Conservation (phyloP, 2,113 vertebrate species). For the Rana temporaria region DNA sequence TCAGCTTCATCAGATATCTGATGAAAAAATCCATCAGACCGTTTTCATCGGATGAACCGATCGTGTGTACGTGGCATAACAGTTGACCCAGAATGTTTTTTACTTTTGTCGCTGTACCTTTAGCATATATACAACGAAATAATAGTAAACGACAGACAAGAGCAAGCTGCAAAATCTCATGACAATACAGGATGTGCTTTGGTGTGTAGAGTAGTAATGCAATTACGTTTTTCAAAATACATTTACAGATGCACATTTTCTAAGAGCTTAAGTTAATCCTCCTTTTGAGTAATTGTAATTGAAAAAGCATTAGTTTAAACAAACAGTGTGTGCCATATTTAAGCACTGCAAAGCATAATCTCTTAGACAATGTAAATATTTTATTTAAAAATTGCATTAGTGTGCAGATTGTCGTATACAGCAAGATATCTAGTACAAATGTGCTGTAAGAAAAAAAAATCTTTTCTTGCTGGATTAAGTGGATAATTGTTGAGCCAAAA, state of each 20-base stretch:
- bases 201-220: constrained; percentile 10
- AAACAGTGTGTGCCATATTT: constrained; percentile 41
- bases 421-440: constrained; percentile 61
- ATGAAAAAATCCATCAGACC: too few relatives aligned
- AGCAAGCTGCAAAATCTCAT: constrained; percentile 33
- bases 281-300: constrained; percentile 53
- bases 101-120: not conserved
- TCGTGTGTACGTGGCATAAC: too few relatives aligned
- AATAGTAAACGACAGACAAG: not conserved
- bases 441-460: constrained; percentile 62
- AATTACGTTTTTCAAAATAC: constrained; percentile 47
- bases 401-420: constrained; percentile 17
- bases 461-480: constrained; percentile 63
- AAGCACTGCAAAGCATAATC: constrained; percentile 34
- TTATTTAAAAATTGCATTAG: constrained; percentile 25
- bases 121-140: not conserved
- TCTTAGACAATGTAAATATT: constrained; percentile 55
- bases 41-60: too few relatives aligned
- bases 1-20: too few relatives aligned
- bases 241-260: constrained; percentile 54
- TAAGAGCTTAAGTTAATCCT: constrained; percentile 51
- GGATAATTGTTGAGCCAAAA: constrained; percentile 67
- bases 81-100: too few relatives aligned
- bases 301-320: constrained; percentile 50
- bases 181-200: constrained; percentile 9